These are phyloP conservation scores for Cryptocephalus moraei DNA, from an alignment of 2,888 invertebrate species.

Conservation along the genomic window DNA sequence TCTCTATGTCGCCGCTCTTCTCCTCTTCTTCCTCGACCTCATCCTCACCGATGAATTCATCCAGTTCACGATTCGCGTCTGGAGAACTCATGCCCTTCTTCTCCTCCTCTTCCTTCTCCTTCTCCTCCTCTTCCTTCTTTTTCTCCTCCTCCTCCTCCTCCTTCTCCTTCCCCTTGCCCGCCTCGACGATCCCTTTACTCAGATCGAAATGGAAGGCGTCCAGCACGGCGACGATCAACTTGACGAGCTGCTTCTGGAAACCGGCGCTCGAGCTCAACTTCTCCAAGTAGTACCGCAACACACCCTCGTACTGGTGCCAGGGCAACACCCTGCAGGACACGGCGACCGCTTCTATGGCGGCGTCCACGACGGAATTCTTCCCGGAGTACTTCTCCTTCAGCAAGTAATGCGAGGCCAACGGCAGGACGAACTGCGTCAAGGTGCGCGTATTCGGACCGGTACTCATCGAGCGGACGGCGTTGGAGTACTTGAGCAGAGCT, in stretches of 20 bases:
- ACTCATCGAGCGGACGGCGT: conserved; percentile 48
- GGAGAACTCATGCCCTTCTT: too few species aligned
- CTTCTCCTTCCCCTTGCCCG: background rate
- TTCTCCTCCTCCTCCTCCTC: conserved; percentile 3
- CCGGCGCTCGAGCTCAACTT: conserved; percentile 62
- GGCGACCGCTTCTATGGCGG: conserved; percentile 72
- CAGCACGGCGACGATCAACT: conserved; percentile 65
- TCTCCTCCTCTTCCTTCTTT: conserved; percentile 29
- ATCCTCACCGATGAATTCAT: conserved; percentile 25
- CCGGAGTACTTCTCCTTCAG: conserved; percentile 64
- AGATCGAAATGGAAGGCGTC: conserved; percentile 91
- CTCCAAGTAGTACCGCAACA: conserved; percentile 70
- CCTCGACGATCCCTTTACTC: conserved; percentile 41
- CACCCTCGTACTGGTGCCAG: conserved; percentile 81
- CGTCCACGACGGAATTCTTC: conserved; percentile 74
- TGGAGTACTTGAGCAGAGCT: conserved; percentile 68
- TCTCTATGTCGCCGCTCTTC: conserved; percentile 10
- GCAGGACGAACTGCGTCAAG: conserved; percentile 75
- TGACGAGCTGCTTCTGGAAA: conserved; percentile 74
- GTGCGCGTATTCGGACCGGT: conserved; percentile 54
- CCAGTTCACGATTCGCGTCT: conserved; percentile 19
- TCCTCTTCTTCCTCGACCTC: conserved; percentile 12
- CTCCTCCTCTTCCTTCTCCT: conserved; percentile 21
- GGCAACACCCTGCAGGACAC: conserved; percentile 68
- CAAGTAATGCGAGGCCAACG: conserved; percentile 71